These are phyloP conservation scores for Turdus rufiventris DNA, from an alignment of 2,113 vertebrate species.

Conservation along the genomic window DNA sequence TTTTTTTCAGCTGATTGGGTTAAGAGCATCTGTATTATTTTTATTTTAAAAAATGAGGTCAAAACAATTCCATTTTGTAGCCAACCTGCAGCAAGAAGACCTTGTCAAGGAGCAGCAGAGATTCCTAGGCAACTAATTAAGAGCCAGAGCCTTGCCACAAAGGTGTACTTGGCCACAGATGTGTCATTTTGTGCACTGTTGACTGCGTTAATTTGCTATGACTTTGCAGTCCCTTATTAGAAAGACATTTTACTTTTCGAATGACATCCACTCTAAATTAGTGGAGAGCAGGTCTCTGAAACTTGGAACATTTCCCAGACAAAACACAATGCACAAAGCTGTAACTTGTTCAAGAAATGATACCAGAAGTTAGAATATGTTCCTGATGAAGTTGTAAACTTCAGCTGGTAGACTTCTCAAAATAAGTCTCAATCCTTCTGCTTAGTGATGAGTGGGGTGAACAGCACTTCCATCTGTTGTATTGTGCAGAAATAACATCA, in stretches of 20 bases:
- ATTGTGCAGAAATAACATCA: not conserved
- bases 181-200: not conserved
- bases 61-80: not conserved
- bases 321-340: not conserved
- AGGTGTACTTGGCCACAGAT: not conserved
- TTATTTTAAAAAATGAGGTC: not conserved
- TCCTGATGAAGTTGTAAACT: slow-evolving; percentile 19
- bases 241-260: not conserved
- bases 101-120: not conserved
- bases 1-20: not conserved
- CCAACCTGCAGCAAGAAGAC: not conserved
- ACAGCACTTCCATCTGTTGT: not conserved
- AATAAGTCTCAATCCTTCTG: not conserved
- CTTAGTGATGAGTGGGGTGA: not conserved
- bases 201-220: not conserved
- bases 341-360: not conserved
- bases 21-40: not conserved
- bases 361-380: not conserved
- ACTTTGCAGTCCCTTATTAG: not conserved
- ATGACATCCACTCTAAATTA: not conserved
- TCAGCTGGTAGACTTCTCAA: not conserved
- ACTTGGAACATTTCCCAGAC: not conserved
- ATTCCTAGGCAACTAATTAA: not conserved
- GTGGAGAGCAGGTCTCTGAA: not conserved
- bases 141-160: not conserved